Evolutionary conservation across 2,113 vertebrate species (phyloP), one percentile per base, ranked within the genome.

Genomic region (Brevimyrus niger): DNA sequence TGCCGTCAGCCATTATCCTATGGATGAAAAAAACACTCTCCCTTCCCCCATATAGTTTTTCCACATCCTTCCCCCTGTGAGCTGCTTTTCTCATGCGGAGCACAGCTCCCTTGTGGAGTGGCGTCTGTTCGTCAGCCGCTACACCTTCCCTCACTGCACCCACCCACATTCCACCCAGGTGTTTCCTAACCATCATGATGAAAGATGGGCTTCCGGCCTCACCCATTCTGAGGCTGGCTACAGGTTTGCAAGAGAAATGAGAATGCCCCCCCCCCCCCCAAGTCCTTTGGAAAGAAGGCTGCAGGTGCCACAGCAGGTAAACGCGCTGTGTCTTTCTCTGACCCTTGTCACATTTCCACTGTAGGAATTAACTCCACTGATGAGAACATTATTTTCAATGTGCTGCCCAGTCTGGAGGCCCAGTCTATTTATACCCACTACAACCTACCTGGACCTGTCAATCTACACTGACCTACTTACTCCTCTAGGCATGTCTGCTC

Each of bases 81-180:
- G 69, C 86, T 17, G 38, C 86, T 86, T 80, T 58, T 91, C 90
- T 90, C 53, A 27, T 83, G 3, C 2, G 31, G 69, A 17, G 35
- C 69, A 76, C 2, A 27, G 31, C 31, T 76, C 69, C 69, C n/a
- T 73, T 27, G 31, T 15, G 27, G 3, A 35, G 31, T 17, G 69
- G 4, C 35, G 9, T 31, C 61, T 10, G 10, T 31, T 13, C 19
- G 17, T 42, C 73, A 38, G 31, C 31, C 38, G 35, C 35, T n/a
- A 38, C 1, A 0, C 35, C 19, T 80, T 35, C 73, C 35, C 35
- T 80, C 15, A 80, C 73, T 38, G 15, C 17, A 19, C 15, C 3
- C 73, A 80, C 15, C 31, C 3, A 19, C 17, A 80, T 19, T 42
- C 73, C 17, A 19, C 73, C 35, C 17, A 19, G 6, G 35, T 17